Base-by-base conservation (phyloP, 2,888 invertebrate genomes). In the Scaptomyza flava region DNA sequence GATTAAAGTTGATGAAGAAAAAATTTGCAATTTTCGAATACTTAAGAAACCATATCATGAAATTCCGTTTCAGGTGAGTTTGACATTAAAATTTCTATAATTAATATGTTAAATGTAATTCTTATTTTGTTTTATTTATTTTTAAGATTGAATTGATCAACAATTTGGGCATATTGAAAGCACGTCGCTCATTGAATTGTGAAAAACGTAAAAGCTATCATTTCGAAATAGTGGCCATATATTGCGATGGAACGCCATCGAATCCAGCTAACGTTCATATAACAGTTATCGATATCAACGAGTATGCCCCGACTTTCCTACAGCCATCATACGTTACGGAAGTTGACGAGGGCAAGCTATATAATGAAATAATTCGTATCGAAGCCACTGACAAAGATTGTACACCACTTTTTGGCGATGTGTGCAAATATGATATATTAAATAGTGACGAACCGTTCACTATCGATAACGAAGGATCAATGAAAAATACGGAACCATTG, bases 391-490 rank as follows among this genome's bases (percentile, higher is more conserved):
- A 99, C 91, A 94, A 96, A 56, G 99, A 99, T 92, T 98, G 98
- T 92, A 98, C 98, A n/a, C 97, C 97, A 43, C 77, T 97, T 63
- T 98, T 96, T 91, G 98, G 98, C 1, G 98, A 98, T 91, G 98
- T 99, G 58, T 99, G 99, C 95, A 98, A 98, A 92, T 99, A 99
- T 93, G 98, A 99, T 92, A 98, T 99, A 77, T 93, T 98, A 53
- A 98, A 97, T 0, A 95, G 96, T 70, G 97, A 98, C 81, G 96
- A 96, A 79, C 97, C 97, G 0, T 99, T 99, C 92, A 94, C 95
- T 58, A 97, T 99, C 88, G 97, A 98, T 91, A 96, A 96, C 90
- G 97, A 98, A 90, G 99, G 98, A 57, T 96, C 96, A n/a, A 96
- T 99, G 79, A 95, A 96, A 79, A 99, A 98, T 93, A 98, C 97